A percentile compares a stretch with the other conserved stretches of the same genome.
Evolutionary conservation across 2,888 invertebrate genomes (phyloP).

Genomic region (Gymnosoma rotundatum): DNA sequence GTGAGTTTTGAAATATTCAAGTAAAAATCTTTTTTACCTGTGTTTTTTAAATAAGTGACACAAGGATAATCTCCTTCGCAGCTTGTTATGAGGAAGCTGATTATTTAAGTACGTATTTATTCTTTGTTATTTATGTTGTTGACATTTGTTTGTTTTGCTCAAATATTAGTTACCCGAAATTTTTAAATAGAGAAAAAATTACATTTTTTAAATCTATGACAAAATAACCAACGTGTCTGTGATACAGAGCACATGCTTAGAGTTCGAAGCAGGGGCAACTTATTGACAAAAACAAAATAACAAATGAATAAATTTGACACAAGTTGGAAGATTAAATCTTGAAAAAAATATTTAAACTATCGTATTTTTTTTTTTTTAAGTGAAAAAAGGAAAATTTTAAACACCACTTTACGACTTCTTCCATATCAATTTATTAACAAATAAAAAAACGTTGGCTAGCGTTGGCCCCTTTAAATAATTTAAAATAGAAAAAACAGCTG

Average conservation of each 20-base stretch:
- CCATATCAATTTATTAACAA: no score
- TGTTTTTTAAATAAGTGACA: conserved; percentile 36
- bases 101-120: conserved; percentile 51
- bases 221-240: conserved; percentile 63
- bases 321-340: no score
- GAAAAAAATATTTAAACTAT: no score
- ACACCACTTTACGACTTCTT: no score
- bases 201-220: conserved; percentile 41
- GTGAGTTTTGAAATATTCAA: neutral
- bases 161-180: conserved; percentile 59
- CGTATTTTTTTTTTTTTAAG: no score
- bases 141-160: conserved; percentile 60
- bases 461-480: no score
- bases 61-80: conserved; percentile 67
- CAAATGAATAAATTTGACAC: neutral
- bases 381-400: no score
- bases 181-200: conserved; percentile 31
- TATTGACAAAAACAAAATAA: neutral
- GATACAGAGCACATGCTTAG: conserved; percentile 59
- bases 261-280: conserved; percentile 35
- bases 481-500: no score
- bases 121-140: conserved; percentile 63
- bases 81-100: conserved; percentile 51
- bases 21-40: neutral
- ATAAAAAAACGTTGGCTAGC: no score